Conservation (phyloP, 2,888 invertebrate species). For the Drosophila vallismaia region DNA sequence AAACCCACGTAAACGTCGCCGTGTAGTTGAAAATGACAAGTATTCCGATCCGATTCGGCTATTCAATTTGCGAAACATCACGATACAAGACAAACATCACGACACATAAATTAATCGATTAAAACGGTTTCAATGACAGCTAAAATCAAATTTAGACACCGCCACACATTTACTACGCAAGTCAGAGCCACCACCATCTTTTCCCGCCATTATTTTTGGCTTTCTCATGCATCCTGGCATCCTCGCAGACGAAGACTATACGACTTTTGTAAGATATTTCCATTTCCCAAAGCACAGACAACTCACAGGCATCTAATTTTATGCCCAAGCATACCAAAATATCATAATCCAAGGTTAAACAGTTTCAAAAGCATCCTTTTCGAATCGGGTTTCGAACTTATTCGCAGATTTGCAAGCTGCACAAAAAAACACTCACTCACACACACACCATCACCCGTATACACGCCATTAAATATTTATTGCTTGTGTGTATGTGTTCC, state of each 20-base stretch:
- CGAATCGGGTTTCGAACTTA: conserved; percentile 13
- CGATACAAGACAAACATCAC: conserved; percentile 15
- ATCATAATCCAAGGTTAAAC: background rate
- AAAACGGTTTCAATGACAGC: conserved; percentile 80
- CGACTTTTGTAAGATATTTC: conserved; percentile 72
- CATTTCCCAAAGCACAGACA: conserved; percentile 1
- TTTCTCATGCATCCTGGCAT: conserved; percentile 20
- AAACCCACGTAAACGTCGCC: too few species aligned
- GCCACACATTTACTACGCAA: conserved; percentile 14
- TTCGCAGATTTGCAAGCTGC: conserved; percentile 29
- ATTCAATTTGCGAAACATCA: conserved; percentile 4
- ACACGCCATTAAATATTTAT: conserved; percentile 28
- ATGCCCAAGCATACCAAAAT: conserved; percentile 11
- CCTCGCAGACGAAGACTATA: conserved; percentile 13
- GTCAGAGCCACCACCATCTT: conserved; percentile 18
- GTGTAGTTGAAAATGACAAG: conserved; percentile 56
- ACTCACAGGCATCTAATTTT: conserved; percentile 7
- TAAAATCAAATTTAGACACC: conserved; percentile 45
- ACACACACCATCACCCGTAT: conserved; percentile 9
- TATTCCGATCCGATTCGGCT: conserved; percentile 20
- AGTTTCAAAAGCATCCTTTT: conserved; percentile 5
- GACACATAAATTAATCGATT: conserved; percentile 39
- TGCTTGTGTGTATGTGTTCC: conserved; percentile 37
- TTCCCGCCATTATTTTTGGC: conserved; percentile 22
- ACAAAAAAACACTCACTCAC: conserved; percentile 4